phyloP scores from a whole-genome alignment of 2,888 invertebrate species.

The Andrena hattorfiana region DNA sequence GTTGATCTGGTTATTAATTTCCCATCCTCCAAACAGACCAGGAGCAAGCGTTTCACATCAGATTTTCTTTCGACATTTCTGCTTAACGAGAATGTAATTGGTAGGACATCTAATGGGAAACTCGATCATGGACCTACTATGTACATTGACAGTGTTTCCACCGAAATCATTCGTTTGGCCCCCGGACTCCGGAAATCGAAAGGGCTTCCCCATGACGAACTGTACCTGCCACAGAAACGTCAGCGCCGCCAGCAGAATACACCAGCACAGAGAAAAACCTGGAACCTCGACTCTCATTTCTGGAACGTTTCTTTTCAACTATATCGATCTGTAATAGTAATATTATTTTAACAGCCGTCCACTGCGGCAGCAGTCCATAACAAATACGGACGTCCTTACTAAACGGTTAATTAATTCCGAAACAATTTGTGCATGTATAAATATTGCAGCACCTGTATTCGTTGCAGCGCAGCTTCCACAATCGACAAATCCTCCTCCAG shows the following conservation, averaged over 20 bases:
- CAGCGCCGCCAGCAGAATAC: neutral
- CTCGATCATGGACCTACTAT: accelerated
- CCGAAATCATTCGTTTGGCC: too few relatives aligned
- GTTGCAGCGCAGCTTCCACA: neutral
- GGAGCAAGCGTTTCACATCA: too few relatives aligned
- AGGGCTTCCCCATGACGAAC: neutral
- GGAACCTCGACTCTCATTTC: neutral
- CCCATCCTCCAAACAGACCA: too few relatives aligned
- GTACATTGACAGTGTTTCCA: too few relatives aligned
- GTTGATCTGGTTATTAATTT: too few relatives aligned
- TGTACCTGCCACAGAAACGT: neutral
- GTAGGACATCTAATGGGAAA: too few relatives aligned
- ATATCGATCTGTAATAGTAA: neutral
- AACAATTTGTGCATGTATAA: neutral
- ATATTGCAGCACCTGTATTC: neutral
- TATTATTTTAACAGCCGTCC: neutral
- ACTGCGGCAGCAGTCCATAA: neutral
- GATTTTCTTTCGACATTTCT: too few relatives aligned
- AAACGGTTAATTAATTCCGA: too few relatives aligned
- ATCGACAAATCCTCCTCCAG: neutral
- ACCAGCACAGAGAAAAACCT: neutral
- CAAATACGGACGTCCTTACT: too few relatives aligned
- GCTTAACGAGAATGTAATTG: too few relatives aligned
- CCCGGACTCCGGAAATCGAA: too few relatives aligned
- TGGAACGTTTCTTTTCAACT: neutral